Base-by-base conservation (phyloP, 2,888 invertebrate genomes). In the Lamproptera curius region DNA sequence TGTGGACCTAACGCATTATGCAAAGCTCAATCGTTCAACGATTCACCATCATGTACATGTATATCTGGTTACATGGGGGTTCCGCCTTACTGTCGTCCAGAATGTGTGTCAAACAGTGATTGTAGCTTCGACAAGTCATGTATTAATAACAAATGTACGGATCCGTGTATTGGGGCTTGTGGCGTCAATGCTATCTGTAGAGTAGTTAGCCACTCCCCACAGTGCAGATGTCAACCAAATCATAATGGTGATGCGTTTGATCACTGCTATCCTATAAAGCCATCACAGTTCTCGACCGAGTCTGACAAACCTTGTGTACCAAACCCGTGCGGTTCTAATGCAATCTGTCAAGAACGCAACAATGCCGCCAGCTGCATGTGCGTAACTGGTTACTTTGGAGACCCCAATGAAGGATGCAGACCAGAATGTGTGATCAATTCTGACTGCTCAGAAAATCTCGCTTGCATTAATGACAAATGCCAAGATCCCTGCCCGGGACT, bases 161-260 rank as follows among this genome's bases (percentile, higher is more conserved):
- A 96, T 68, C 95, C 95, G 13, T 96, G 96, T 62, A 89, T 92
- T 2, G 94, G 94, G 34, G 91, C 93, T 20, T 96, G 96, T 59
- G 95, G 95, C 42, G 89, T 90, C 53, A 91, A 91, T 46, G 93
- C 97, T 0, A 81, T 91, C 43, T 97, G 97, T 67, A 88, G 92
- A 51, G 94, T 94, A 1, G 90, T 95, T 43, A 95, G 95, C 70
- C 97, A 97, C 73, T 94, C 93, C 58, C 95, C 97, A 1, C 92
- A 95, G 50, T 97, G 97, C 67, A 91, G 90, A 45, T 97, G 97
- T 66, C 92, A 92, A 55, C 68, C 79, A 17, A 90, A 90, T 46
- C 91, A 90, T 66, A 89, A 91, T 50, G 96, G 96, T 40, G 93
- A 96, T 89, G 94, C 96, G 26, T 95, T 95, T 65, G 89, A 91